Percentiles rank a stretch among this genome's conserved stretches.
phyloP scores from a whole-genome alignment of 2,888 invertebrate species.

The Polia nebulosa region DNA sequence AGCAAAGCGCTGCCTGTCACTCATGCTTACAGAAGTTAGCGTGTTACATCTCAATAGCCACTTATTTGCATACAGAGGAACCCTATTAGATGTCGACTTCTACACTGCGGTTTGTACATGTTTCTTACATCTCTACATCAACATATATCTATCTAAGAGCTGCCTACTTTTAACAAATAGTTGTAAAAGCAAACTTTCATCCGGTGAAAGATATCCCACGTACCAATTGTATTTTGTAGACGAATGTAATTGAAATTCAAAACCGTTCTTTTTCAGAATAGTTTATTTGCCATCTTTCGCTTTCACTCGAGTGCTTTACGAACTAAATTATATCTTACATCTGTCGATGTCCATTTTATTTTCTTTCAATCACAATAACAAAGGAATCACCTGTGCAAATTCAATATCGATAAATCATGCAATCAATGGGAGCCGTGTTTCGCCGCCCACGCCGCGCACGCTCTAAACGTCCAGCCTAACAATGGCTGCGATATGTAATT shows the following conservation, averaged over 20 bases:
- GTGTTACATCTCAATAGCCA: conserved; percentile 76
- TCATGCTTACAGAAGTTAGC: conserved; percentile 78
- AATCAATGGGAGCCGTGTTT: conserved; percentile 74
- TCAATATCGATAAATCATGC: conserved; percentile 81
- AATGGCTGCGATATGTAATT: conserved; percentile 69
- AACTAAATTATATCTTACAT: conserved; percentile 57
- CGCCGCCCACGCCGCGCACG: conserved; percentile 69
- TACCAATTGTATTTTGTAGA: conserved; percentile 60
- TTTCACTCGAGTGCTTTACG: conserved; percentile 60
- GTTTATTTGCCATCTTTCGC: conserved; percentile 57
- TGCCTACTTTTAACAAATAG: conserved; percentile 50
- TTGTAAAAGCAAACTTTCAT: conserved; percentile 60
- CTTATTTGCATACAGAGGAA: conserved; percentile 73
- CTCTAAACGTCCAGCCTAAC: conserved; percentile 70
- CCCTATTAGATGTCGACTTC: conserved; percentile 67
- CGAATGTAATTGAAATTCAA: conserved; percentile 66
- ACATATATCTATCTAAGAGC: conserved; percentile 14
- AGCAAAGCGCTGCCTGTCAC: conserved; percentile 75
- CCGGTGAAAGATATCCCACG: conserved; percentile 66
- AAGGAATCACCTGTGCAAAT: conserved; percentile 76
- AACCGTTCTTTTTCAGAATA: conserved; percentile 57
- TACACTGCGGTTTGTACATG: conserved; percentile 56
- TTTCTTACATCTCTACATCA: conserved; percentile 37
- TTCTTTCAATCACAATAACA: conserved; percentile 65
- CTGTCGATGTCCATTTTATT: conserved; percentile 62